Evolutionary conservation across 92 coral and sea anemone genomes (phyloP), one percentile per base, ranked within the genome.

Genomic region (Epizoanthus scotinus): DNA sequence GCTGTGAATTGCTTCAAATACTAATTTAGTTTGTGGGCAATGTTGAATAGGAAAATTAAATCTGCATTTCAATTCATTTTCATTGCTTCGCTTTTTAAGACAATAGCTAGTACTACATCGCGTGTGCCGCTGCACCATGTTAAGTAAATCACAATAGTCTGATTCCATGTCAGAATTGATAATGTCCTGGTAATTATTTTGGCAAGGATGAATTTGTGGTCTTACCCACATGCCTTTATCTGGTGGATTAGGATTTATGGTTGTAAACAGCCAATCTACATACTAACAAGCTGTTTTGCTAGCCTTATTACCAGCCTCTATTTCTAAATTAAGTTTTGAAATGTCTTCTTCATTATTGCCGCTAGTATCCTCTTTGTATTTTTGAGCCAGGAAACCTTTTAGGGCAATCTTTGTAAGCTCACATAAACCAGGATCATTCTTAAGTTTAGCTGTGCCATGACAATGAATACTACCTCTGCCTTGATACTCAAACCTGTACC

Each of bases 11-110:
- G 70, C 71, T 70, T 86, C 89, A 86, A 72, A 86, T 56, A 70
- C 77, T 71, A 86, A 36, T 27, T 64, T 86, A 6, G 86, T 86
- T 38, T 71, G 25, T 19, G 67, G 24, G 17, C 81, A 70, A 28
- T 53, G 67, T 22, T 86, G 82, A 71, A 86, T 79, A 50, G 82
- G 90, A 66, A 82, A 86, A 54, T 80, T 58, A 60, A 86, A 86
- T 57, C 83, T 67, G 29, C 90, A 86, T 86, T 86, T 86, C 68
- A 86, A 50, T 40, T 86, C 86, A 22, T 70, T 13, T 40, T 81
- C 77, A 70, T 72, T 59, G 13, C 60, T 40, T 61, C 81, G 71
- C 49, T 86, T 85, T 85, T 34, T 70, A 52, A 82, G 79, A 18
- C 85, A 82, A 70, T 82, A 82, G 65, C 67, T 31, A 24, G 74